Evolutionary conservation across 2,113 vertebrate genomes (phyloP), one percentile per base, ranked within the genome.

Genomic region (Hyperopisus bebe): DNA sequence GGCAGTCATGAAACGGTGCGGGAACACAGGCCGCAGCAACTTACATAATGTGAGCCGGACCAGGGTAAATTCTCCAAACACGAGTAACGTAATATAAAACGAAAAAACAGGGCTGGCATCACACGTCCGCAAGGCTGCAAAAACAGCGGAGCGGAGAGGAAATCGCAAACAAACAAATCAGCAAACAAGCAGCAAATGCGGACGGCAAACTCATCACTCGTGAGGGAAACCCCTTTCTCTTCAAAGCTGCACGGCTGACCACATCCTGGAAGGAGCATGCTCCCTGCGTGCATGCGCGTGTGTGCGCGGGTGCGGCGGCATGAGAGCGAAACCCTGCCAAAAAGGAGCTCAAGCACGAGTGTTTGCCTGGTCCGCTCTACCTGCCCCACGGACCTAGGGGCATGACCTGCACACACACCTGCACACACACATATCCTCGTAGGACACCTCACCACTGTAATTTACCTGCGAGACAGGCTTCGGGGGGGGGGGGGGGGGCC

Each of bases 171-270:
- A 77, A 17, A 27, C 88, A 70, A 87, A 88, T 74, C 27, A 70
- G 91, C 91, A 91, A 91, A 91, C 85, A 90, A 88, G 58, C 50
- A 91, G 88, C 77, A 84, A 44, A 88, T 66, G 21, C 39, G 89
- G 91, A 91, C 89, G 91, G 87, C 89, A 90, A 47, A 86, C 50
- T 89, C 66, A 50, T 80, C 70, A 42, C 27, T 53, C 21, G 92
- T 83, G 89, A 91, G 92, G 92, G 91, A 93, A 95, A 94, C 80
- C 93, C 90, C 93, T 89, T 87, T 27, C 88, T 91, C 90, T 94
- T 93, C 92, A 93, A 93, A 93, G 90, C 90, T 92, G 91, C 91
- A 95, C 91, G 92, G 89, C 94, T 91, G 70, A 94, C 94, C 93
- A 94, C 91, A 94, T 94, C 92, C 93, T 92, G 92, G 89, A 91